Conservation (phyloP, 2,888 invertebrate species). For the Nomada ferruginata region DNA sequence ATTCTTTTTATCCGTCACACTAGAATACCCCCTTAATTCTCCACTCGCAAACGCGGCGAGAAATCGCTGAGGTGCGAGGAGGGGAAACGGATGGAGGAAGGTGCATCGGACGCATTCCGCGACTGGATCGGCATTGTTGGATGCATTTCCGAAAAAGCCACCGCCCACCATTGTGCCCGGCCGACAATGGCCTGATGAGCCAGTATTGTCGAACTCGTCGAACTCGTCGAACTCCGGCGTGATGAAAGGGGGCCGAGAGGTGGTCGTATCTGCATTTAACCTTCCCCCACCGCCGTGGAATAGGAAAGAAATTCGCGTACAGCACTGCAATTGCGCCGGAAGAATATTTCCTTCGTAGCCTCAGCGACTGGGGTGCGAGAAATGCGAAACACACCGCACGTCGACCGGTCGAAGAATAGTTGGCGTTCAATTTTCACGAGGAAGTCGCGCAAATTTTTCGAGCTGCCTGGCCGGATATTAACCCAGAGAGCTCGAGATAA, state of each 20-base stretch:
- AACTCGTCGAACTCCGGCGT: slow-evolving; percentile 69
- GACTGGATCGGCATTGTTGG: slow-evolving; percentile 47
- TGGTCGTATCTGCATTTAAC: slow-evolving; percentile 12
- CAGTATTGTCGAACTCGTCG: slow-evolving; percentile 75
- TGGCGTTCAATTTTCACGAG: too few species aligned
- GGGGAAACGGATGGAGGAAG: neutral
- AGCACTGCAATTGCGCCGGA: too few species aligned
- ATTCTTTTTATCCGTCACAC: too few species aligned
- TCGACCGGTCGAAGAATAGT: too few species aligned
- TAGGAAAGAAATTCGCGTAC: too few species aligned
- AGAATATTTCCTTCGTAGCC: too few species aligned
- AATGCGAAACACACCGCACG: too few species aligned
- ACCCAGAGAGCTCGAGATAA: slow-evolving; percentile 47
- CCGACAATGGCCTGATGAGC: slow-evolving; percentile 77
- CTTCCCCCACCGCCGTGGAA: neutral
- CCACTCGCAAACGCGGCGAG: neutral
- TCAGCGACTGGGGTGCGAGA: too few species aligned
- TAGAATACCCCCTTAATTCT: too few species aligned
- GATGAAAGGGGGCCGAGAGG: slow-evolving; percentile 28
- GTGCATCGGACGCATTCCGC: slow-evolving; percentile 46
- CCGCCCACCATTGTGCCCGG: slow-evolving; percentile 67
- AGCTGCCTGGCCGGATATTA: slow-evolving; percentile 50
- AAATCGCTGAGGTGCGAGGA: neutral
- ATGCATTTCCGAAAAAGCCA: slow-evolving; percentile 66
- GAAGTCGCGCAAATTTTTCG: slow-evolving; percentile 6